phyloP scores from a whole-genome alignment of 2,797 vertebrate genomes.

The Balearica regulorum region DNA sequence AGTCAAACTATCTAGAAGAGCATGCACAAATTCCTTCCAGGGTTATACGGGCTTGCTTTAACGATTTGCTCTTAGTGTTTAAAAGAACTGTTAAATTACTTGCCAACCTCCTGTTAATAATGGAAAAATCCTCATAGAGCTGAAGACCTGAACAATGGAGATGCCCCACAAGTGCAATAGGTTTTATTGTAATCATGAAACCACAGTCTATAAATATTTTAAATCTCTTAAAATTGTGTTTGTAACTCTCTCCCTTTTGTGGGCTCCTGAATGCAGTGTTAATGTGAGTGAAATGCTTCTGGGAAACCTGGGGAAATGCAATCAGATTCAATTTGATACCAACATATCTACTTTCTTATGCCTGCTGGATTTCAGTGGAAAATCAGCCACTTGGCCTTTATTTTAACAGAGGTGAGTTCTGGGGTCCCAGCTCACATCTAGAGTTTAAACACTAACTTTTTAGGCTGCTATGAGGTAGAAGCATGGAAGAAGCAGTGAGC shows the following conservation, averaged over 20 bases:
- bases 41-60: neutral
- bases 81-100: slow-evolving; percentile 5
- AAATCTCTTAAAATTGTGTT: slow-evolving; percentile 54
- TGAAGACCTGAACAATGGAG: neutral
- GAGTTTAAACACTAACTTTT: neutral
- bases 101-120: neutral
- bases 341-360: neutral
- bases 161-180: slow-evolving; percentile 27
- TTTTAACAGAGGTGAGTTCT: neutral
- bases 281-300: slow-evolving; percentile 5
- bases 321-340: slow-evolving; percentile 16
- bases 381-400: neutral
- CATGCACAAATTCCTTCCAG: neutral
- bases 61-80: neutral
- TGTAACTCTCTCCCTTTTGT: slow-evolving; percentile 6
- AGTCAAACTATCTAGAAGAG: neutral
- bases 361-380: neutral
- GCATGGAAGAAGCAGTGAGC: neutral
- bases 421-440: neutral
- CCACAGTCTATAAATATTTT: slow-evolving; percentile 60
- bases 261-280: neutral
- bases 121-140: neutral
- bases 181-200: slow-evolving; percentile 59
- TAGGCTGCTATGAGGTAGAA: neutral
- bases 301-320: slow-evolving; percentile 17